Percentiles rank a stretch among this genome's conserved stretches.
Conservation (phyloP, 2,113 vertebrate genomes). For the Microcebus jonahi region DNA sequence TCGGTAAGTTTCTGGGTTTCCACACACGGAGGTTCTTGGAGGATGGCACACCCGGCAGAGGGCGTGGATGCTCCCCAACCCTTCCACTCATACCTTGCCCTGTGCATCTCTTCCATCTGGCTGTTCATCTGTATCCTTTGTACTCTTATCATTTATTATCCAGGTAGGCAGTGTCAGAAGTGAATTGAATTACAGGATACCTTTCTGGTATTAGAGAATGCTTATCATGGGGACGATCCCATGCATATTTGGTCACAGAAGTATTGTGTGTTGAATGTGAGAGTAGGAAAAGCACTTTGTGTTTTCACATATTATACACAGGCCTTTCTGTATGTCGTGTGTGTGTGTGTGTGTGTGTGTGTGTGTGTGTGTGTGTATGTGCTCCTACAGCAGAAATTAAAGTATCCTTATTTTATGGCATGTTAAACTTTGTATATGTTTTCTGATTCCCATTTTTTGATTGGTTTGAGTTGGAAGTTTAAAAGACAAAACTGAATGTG, state of each 20-base stretch:
- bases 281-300: background rate
- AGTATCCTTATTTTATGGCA: background rate
- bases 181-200: background rate
- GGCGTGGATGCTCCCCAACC: accelerated
- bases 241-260: background rate
- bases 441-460: background rate
- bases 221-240: background rate
- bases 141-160: background rate
- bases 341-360: too few relatives aligned
- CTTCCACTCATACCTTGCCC: background rate
- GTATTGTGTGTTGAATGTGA: background rate
- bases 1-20: background rate
- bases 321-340: accelerated
- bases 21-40: background rate
- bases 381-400: background rate
- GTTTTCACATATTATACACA: background rate
- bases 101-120: background rate
- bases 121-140: background rate
- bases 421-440: background rate
- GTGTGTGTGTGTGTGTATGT: background rate
- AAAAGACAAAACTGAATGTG: background rate
- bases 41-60: accelerated
- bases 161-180: too few relatives aligned
- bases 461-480: background rate
- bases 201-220: background rate